A percentile compares a stretch with the other conserved stretches of the same genome.
These are phyloP conservation scores for Nasonovia ribisnigri DNA, from an alignment of 2,888 invertebrate genomes.

Conservation along the genomic window DNA sequence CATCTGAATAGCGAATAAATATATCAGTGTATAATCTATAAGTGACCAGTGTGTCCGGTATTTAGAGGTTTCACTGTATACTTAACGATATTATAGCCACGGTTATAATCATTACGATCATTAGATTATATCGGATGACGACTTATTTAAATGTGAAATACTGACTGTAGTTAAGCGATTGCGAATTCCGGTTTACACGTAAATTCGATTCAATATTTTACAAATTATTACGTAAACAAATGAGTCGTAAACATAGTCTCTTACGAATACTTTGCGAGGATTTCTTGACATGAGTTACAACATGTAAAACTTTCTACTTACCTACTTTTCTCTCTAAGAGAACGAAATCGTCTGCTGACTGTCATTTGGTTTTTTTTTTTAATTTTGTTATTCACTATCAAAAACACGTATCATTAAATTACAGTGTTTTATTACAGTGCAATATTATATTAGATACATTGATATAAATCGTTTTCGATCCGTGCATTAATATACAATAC, in stretches of 20 bases:
- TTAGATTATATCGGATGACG: not conserved
- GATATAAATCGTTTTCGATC: not conserved
- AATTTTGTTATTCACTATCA: not conserved
- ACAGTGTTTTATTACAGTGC: not conserved
- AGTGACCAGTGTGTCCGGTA: no score
- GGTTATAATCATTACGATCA: not conserved
- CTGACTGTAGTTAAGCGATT: not conserved
- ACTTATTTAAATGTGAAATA: not conserved
- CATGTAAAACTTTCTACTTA: not conserved
- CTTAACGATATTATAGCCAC: not conserved
- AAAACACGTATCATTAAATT: not conserved
- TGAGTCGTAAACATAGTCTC: not conserved
- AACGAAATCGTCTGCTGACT: not conserved
- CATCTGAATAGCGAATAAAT: no score
- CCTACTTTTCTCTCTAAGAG: not conserved
- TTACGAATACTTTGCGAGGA: not conserved
- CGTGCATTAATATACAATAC: fast-evolving
- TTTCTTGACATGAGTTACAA: not conserved
- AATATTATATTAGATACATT: not conserved
- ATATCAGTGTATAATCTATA: no score
- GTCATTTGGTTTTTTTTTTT: not conserved
- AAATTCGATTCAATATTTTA: not conserved
- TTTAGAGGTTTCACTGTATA: not conserved
- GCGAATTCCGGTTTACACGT: not conserved
- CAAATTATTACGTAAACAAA: not conserved